Evolutionary conservation across 2,113 vertebrate genomes (phyloP), one percentile per base, ranked within the genome.

Genomic region (Polypterus senegalus): DNA sequence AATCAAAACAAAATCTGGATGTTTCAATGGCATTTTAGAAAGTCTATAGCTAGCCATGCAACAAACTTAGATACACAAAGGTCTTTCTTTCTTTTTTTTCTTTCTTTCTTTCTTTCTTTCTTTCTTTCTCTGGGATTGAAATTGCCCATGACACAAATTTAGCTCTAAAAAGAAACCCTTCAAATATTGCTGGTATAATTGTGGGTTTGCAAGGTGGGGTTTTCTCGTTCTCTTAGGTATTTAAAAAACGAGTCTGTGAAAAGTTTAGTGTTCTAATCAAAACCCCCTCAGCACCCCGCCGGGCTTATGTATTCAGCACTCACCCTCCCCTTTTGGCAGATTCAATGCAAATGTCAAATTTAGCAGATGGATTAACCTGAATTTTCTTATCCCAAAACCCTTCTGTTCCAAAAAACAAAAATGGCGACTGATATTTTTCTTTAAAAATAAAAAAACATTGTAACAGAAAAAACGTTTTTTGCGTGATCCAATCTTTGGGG

Each of bases 281-380:
- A 78, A 73, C 77, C 66, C 71, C 79, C 74, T 63, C 62, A 58
- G 51, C 57, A 5, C 57, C 0, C 0, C 69, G 76, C 78, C 80
- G 85, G 83, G 82, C 72, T 82, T 70, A 2, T 67, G 71, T 73
- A 77, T 66, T 74, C 73, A 71, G 73, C 69, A 74, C 27, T 27
- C 27, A 27, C 27, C 27, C 27, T 2, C 27, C 2, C 27, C 53
- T 57, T 68, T 79, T 80, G 81, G 83, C 81, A 81, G 76, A 68
- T 65, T 83, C 79, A 84, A 77, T 75, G 73, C 72, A n/a, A 82
- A 71, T 76, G 81, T 27, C 75, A 83, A 61, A 78, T 73, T 80
- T 76, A 84, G 78, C 79, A 83, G 76, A 80, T 82, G 80, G 80
- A 80, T 84, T 84, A 81, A 79, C 80, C 79, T 80, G 73, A 71